Base-by-base conservation (phyloP, 1,140 invertebrate species). In the Neodiprion fabricii region DNA sequence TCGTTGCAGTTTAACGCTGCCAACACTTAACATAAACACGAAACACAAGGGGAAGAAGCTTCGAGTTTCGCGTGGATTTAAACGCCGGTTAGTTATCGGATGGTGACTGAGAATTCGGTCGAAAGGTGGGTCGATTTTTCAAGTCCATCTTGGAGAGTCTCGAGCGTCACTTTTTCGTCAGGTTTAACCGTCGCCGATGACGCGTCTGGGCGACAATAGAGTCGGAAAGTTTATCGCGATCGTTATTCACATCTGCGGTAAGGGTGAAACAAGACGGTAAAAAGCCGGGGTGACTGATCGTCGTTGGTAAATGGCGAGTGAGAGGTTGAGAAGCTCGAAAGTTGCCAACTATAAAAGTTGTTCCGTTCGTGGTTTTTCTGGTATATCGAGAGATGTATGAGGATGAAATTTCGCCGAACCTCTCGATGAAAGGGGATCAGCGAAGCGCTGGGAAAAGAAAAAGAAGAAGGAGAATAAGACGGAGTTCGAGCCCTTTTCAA, bases 1-100 rank as follows among this genome's bases (percentile, higher is more conserved):
- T 84, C 80, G 75, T 78, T 81, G 72, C 80, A 67, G 79, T 76
- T 80, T 83, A 82, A 75, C 75, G 73, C 75, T 83, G 79, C 72
- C 78, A 79, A 79, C 79, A 77, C 79, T 78, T 81, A 76, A 73
- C 70, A 74, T 78, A 79, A 81, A 82, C 75, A 77, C 71, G 70
- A 72, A 73, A 66, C 48, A 67, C 71, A 28, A 72, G 66, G 70
- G 78, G 74, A 81, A 72, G 79, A 76, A 79, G 75, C 77, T 66
- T 71, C 74, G 12, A 1, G 4, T 21, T 14, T 21, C 61, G 17
- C 17, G 61, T 14, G 17, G 17, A 65, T 14, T 14, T 21, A 1
- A 7, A 17, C 2, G 61, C 61, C 61, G 17, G 17, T 14, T 70
- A 75, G 71, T 74, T 67, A 68, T 70, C 74, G 10, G 0, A 21